phyloP scores from a whole-genome alignment of 1,140 invertebrate genomes.

The Ceratosolen fusciceps region DNA sequence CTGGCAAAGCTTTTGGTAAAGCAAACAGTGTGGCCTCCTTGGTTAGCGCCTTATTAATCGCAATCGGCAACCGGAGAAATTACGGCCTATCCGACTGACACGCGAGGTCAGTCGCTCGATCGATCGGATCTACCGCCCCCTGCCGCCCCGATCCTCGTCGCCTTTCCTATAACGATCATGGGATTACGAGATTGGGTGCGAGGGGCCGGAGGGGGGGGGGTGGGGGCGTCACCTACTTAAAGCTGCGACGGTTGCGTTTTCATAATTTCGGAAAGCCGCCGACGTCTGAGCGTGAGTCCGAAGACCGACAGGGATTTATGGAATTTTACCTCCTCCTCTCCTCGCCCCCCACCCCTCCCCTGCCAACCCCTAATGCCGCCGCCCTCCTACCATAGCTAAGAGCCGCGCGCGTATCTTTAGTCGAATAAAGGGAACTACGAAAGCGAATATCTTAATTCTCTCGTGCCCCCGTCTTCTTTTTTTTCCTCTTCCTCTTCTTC shows the following conservation, averaged over 20 bases:
- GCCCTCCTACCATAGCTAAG: background rate
- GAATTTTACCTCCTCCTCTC: background rate
- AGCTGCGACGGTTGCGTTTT: conserved; percentile 45
- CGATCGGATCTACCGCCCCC: too few species aligned
- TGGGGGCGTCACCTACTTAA: too few species aligned
- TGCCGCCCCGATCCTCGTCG: too few species aligned
- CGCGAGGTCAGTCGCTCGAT: too few species aligned
- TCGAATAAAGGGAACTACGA: conserved; percentile 3
- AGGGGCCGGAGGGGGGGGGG: too few species aligned
- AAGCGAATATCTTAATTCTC: conserved; percentile 13
- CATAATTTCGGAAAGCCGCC: conserved; percentile 27
- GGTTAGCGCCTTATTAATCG: too few species aligned
- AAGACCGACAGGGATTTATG: conserved; percentile 15
- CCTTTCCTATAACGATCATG: conserved; percentile 26
- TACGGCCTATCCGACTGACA: too few species aligned
- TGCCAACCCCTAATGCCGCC: too few species aligned
- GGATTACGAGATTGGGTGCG: conserved; percentile 37
- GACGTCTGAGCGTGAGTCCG: background rate
- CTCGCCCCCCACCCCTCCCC: too few species aligned
- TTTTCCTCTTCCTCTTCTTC: background rate
- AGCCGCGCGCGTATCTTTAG: background rate
- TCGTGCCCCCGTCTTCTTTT: background rate
- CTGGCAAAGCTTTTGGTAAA: too few species aligned
- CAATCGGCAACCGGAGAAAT: too few species aligned
- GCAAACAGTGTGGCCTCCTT: too few species aligned